A percentile compares a stretch with the other conserved stretches of the same genome.
Evolutionary conservation across 2,888 invertebrate species (phyloP).

Genomic region (Oegoconia quadripuncta): DNA sequence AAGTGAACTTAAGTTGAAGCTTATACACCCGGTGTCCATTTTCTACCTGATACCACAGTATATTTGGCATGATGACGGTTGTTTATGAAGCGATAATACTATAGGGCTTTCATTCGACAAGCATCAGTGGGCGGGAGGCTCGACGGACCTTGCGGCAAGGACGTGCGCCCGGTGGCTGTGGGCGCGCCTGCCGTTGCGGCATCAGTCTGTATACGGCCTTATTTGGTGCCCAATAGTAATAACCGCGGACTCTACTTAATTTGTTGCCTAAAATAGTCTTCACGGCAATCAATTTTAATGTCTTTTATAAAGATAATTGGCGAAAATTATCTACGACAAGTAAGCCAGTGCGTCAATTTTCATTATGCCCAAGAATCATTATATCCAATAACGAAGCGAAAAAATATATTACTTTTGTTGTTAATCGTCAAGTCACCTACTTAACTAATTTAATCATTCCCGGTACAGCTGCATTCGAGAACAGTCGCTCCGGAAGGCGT

Average conservation of each 20-base stretch:
- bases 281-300: conserved; percentile 8
- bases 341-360: too few species aligned
- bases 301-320: not conserved
- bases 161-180: conserved; percentile 51
- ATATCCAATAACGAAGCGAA: too few species aligned
- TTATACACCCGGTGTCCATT: not conserved
- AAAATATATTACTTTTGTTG: too few species aligned
- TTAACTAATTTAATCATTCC: too few species aligned
- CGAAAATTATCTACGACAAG: conserved; percentile 1
- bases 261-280: conserved; percentile 27
- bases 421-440: too few species aligned
- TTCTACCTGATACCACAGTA: not conserved
- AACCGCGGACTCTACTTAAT: conserved; percentile 13
- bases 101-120: conserved; percentile 1
- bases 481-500: conserved; percentile 61
- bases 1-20: too few species aligned
- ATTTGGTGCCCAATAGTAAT: conserved; percentile 37
- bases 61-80: conserved; percentile 3
- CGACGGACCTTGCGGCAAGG: conserved; percentile 71
- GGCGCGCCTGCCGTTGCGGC: conserved; percentile 46
- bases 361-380: too few species aligned
- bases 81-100: conserved; percentile 1
- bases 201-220: conserved; percentile 52
- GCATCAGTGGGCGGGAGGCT: conserved; percentile 55
- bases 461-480: too few species aligned